A percentile compares a stretch with the other conserved stretches of the same genome.
Conservation (phyloP, 2,888 invertebrate genomes). For the Nemotelus nigrinus region DNA sequence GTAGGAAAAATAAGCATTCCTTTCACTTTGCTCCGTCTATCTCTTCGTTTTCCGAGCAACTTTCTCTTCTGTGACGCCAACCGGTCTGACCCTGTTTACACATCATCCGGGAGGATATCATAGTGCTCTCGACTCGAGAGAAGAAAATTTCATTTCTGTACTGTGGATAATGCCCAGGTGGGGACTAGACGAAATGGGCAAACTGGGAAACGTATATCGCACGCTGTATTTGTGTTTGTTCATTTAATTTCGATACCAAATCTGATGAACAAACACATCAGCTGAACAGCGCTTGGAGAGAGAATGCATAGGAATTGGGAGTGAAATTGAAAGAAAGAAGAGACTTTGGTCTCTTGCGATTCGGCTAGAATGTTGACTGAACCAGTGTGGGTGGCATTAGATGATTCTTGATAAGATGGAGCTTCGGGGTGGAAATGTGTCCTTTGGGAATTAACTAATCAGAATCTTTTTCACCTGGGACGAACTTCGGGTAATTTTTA, state of each 20-base stretch:
- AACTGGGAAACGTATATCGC: slow-evolving; percentile 17
- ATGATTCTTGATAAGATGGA: slow-evolving; percentile 51
- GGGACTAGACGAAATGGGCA: slow-evolving; percentile 30
- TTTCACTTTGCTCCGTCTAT: neutral
- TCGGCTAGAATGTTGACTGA: slow-evolving; percentile 13
- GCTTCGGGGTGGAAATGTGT: slow-evolving; percentile 61
- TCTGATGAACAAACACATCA: slow-evolving; percentile 34
- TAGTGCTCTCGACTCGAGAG: neutral
- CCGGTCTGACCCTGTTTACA: no score
- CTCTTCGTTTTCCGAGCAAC: neutral
- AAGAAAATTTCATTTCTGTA: slow-evolving; percentile 20
- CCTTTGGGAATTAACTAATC: slow-evolving; percentile 65
- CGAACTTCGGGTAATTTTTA: slow-evolving; percentile 50
- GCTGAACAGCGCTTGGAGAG: neutral
- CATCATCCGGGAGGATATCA: no score
- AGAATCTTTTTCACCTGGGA: slow-evolving; percentile 65
- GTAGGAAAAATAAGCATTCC: neutral
- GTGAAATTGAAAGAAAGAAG: slow-evolving; percentile 22
- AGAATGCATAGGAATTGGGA: neutral
- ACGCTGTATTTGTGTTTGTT: neutral
- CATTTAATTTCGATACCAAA: slow-evolving; percentile 29
- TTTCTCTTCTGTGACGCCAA: neutral
- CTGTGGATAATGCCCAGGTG: slow-evolving; percentile 24
- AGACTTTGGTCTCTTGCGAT: slow-evolving; percentile 25
- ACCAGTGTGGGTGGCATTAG: slow-evolving; percentile 51